Base-by-base conservation (phyloP, 2,797 vertebrate species). In the Cryptoblepharus egeriae region DNA sequence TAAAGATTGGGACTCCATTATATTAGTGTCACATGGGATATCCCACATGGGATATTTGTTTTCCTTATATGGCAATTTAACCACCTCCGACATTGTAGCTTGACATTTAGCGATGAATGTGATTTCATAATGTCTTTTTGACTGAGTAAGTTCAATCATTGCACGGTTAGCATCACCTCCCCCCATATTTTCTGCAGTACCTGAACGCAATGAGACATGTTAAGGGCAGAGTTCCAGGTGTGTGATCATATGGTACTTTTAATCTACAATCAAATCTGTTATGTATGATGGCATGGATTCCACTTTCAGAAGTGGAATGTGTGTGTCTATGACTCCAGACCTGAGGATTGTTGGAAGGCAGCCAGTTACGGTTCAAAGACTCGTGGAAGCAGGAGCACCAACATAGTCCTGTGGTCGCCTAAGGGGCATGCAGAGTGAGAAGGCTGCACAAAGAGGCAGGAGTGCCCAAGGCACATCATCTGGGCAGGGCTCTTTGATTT, bases 201-300 rank as follows among this genome's bases (percentile, higher is more conserved):
- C 77, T 76, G 70, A 80, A 71, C 61, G 30, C 30, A 76, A 63
- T 37, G 71, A 58, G 13, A 11, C 1, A 75, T 71, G 32, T 57
- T 84, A 87, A 65, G 67, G 78, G 68, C 64, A 65, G 49, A 35
- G 24, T 85, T 84, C 83, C 83, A 77, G 26, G n/a, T 32, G 70
- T n/a, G 63, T 22, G 75, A 32, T 13, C 28, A 30, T 13, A 69
- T 26, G 12, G 7, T 49, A 60, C 75, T 84, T 86, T 75, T 83
- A 78, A 82, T 79, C 37, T n/a, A 2, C 18, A 32, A 3, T 0
- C 61, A 75, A 49, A 86, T 35, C 2, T 42, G 1, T 79, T 28
- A 4, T 75, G 84, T 49, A 30, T 60, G 16, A 45, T 8, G 39
- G 0, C 55, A 75, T 0, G 0, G 7, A 1, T 80, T 84, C 78